These are phyloP conservation scores for Thryonomys swinderianus DNA, from an alignment of 2,113 vertebrate species.

Conservation along the genomic window DNA sequence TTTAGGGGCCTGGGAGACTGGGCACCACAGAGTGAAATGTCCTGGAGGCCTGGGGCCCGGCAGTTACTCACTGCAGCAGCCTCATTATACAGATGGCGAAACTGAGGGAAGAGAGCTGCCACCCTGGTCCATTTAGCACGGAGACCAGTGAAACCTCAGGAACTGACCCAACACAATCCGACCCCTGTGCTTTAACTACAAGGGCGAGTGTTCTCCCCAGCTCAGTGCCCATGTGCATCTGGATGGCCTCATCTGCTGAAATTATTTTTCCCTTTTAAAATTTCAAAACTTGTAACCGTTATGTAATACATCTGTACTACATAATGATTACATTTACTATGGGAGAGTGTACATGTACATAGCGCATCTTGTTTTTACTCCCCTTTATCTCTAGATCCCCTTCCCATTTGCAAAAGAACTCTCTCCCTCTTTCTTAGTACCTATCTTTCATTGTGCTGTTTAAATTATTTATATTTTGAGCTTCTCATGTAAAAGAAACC, in stretches of 20 bases:
- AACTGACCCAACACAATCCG: too few species aligned
- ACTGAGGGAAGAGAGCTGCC: background rate
- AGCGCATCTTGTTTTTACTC: background rate
- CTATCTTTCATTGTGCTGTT: background rate
- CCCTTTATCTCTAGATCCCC: background rate
- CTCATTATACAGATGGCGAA: slow-evolving; percentile 45
- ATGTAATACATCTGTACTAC: background rate
- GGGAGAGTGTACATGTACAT: background rate
- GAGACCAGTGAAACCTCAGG: background rate
- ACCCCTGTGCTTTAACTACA: background rate
- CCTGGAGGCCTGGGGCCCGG: background rate
- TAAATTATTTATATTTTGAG: background rate
- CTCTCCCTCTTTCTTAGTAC: background rate
- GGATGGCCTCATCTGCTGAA: background rate
- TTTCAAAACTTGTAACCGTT: too few species aligned
- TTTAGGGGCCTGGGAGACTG: slow-evolving; percentile 56
- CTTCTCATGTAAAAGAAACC: background rate
- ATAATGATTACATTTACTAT: background rate
- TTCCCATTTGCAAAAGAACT: background rate
- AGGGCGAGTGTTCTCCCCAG: background rate
- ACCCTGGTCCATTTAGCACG: background rate
- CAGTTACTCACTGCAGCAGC: background rate
- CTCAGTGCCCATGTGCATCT: background rate
- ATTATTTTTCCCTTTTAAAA: background rate
- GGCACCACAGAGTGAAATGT: slow-evolving; percentile 24